Base-by-base conservation (phyloP, 2,888 invertebrate genomes). In the Heliconius ethilla region DNA sequence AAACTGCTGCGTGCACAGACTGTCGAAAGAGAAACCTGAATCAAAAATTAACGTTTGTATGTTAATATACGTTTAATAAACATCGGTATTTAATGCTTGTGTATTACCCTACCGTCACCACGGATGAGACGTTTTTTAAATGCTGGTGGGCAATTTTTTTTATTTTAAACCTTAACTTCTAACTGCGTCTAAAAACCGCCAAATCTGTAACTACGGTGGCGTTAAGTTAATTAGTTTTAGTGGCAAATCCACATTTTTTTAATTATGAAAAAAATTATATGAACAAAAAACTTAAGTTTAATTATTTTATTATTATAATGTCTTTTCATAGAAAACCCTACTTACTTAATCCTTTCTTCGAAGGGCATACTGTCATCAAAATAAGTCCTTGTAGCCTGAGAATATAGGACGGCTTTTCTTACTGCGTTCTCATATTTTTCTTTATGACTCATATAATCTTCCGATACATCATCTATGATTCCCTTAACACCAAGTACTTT, bases 391-490 rank as follows among this genome's bases (percentile, higher is more conserved):
- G 96, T 94, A 0, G 96, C 94, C 88, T 96, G 96, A 62, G 95
- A 94, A 77, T 97, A 95, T 59, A 97, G 86, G 13, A 90, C 90
- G 4, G 96, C 95, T 87, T 97, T 97, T 7, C 96, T 95, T 22
- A 98, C 85, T 1, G 96, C 95, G 85, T 97, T 96, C 86, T 97
- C 97, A 88, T 98, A 98, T 81, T 96, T 96, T 84, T 98, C 97
- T 85, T 97, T 97, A 86, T 98, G 97, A 79, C 97, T 97, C 80
- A 97, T 91, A 87, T 97, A 98, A 78, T 97, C 97, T 51, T 96
- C 94, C 0, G 97, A 97, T 1, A 96, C 87, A 40, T 94, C 91
- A 81, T 97, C 96, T 81, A 92, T 88, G 37, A 97, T 89, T 9
- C 95, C 96, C 10, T 97, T 96, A 85, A 97, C 91, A 29, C 92